Base-by-base conservation (phyloP, 2,888 invertebrate genomes). In the Penaeus monodon region DNA sequence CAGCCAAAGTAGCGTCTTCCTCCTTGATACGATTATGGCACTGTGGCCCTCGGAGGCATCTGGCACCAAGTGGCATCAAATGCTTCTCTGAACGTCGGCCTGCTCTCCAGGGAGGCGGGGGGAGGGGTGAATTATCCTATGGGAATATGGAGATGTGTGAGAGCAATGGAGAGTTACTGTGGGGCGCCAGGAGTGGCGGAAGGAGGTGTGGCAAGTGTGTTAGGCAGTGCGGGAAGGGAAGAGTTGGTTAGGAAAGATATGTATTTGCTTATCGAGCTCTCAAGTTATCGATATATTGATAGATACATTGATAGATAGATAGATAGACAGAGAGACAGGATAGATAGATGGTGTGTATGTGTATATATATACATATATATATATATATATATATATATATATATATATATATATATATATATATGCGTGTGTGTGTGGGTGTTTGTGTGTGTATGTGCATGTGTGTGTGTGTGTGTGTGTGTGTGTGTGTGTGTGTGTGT, bases 321-420 rank as follows among this genome's bases (percentile, higher is more conserved):
- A 82, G 76, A 73, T 82, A 82, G 76, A 70, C 12, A 38, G 73
- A 70, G 14, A 70, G 17, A 38, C 20, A 73, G 1, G n/a, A 38
- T 73, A 24, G 10, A 38, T 73, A 49, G 57, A 1, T 38, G 22
- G 29, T 82, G 17, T 70, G 10, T 82, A 22, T 82, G 10, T 70
- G 29, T 82, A 17, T 3, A n/a, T 83, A 27, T 73, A 22, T 38
- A 33, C 49, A 24, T 83, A 29, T 74, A 57, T 74, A 44, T 44
- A 29, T 74, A 44, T 83, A 24, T 27, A 14, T 74, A 49, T 73
- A 24, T 68, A 27, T n/a, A 44, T 44, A 33, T 33, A 73, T 73
- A 57, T 49, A 83, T 27, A 83, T 29, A 83, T 49, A 83, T 27
- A 33, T 77, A 77, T 77, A 77, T 77, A 77, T 77, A 77, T 77